phyloP scores from a whole-genome alignment of 2,113 vertebrate genomes.

The Cryptomyrus ogoouensis region DNA sequence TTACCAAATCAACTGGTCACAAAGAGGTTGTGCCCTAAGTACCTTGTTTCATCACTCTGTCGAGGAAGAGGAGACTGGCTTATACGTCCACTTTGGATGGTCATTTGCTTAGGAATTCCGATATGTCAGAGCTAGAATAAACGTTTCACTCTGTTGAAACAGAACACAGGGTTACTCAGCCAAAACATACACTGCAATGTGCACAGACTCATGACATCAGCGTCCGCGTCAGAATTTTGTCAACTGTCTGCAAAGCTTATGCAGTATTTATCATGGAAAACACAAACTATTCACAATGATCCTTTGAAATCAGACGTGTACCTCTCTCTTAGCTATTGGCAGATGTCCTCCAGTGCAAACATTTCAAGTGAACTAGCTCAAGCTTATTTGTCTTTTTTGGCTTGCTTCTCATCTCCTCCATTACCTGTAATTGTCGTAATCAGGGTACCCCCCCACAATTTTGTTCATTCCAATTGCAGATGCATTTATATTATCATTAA shows the following conservation, averaged over 20 bases:
- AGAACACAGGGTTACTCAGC: neutral
- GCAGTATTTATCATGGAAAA: neutral
- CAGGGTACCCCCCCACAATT: neutral
- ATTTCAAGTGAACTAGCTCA: neutral
- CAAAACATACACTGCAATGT: neutral
- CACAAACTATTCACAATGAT: neutral
- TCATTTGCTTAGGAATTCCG: neutral
- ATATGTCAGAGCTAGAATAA: neutral
- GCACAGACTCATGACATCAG: neutral
- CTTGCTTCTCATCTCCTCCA: neutral
- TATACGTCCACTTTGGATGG: neutral
- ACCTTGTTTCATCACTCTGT: constrained; percentile 7
- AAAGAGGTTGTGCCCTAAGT: neutral
- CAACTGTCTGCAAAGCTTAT: neutral
- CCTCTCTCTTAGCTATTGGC: neutral
- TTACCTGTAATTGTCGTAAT: neutral
- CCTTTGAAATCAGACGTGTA: neutral
- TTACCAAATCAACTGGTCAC: neutral
- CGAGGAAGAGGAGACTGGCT: neutral
- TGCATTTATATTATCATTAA: neutral
- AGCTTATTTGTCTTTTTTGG: neutral
- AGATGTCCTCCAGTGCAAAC: neutral
- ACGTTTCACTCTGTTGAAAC: neutral
- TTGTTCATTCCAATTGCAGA: neutral
- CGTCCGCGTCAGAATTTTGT: neutral